Percentiles rank a stretch among this genome's conserved stretches.
Evolutionary conservation across 2,888 invertebrate species (phyloP).

Genomic region (Ceramica pisi): DNA sequence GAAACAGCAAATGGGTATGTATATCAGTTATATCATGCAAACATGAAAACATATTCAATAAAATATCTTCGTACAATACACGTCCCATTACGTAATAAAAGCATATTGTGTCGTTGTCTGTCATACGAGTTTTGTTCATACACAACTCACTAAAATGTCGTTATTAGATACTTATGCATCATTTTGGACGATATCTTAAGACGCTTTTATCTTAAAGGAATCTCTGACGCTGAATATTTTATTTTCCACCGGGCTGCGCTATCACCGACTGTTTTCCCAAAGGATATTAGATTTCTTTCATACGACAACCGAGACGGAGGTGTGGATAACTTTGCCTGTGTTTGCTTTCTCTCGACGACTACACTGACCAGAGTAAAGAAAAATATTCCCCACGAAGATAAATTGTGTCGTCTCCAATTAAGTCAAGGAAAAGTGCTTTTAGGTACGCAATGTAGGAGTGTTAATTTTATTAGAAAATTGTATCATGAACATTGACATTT

Average conservation of each 20-base stretch:
- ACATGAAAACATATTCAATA: constrained; percentile 17
- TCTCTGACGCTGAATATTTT: constrained; percentile 80
- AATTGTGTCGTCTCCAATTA: constrained; percentile 70
- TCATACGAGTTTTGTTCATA: constrained; percentile 6
- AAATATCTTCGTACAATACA: constrained; percentile 5
- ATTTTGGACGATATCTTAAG: constrained; percentile 65
- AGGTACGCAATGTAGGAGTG: constrained; percentile 52
- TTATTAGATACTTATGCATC: constrained; percentile 39
- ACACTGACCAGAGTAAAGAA: constrained; percentile 46
- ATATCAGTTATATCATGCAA: not conserved
- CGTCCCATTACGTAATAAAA: constrained; percentile 26
- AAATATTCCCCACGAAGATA: constrained; percentile 66
- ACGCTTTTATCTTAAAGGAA: constrained; percentile 71
- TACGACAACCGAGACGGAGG: constrained; percentile 68
- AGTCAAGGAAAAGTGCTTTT: constrained; percentile 66
- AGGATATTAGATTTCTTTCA: constrained; percentile 82
- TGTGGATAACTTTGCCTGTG: constrained; percentile 72
- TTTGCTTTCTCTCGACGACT: constrained; percentile 67
- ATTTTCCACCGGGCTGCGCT: constrained; percentile 76
- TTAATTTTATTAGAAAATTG: constrained; percentile 53
- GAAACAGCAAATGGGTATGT: not conserved
- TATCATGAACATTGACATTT: constrained; percentile 10
- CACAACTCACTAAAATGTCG: constrained; percentile 16
- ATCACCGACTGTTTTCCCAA: constrained; percentile 78
- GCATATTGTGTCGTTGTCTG: constrained; percentile 25